phyloP scores from a whole-genome alignment of 1,140 invertebrate genomes.

The Oryctes rhinoceros region DNA sequence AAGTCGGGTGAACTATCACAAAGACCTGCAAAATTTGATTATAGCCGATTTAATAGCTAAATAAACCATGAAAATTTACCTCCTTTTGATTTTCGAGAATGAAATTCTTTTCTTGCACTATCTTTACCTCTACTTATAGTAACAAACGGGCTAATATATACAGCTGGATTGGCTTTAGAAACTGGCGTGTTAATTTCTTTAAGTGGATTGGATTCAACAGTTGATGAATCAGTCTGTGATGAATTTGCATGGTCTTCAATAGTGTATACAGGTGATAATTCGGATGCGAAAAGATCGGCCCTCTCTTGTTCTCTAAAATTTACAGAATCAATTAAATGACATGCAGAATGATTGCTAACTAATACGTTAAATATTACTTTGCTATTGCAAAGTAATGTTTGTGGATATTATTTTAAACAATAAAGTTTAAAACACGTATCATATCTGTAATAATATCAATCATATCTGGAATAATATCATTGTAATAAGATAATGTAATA shows the following conservation, averaged over 20 bases:
- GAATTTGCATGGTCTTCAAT: background rate
- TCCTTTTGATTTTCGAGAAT: conserved; percentile 43
- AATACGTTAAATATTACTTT: too few species aligned
- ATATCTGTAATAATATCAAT: background rate
- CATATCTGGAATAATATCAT: background rate
- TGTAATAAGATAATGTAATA: background rate
- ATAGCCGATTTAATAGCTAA: background rate
- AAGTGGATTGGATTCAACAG: background rate
- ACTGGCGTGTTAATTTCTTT: background rate
- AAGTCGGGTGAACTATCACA: conserved; percentile 28
- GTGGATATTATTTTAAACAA: background rate
- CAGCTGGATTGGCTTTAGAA: background rate
- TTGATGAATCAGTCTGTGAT: background rate
- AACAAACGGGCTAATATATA: conserved; percentile 58
- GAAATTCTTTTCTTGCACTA: conserved; percentile 52
- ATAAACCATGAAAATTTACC: conserved; percentile 6
- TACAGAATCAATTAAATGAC: too few species aligned
- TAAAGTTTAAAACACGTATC: background rate
- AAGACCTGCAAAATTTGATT: background rate
- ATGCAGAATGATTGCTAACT: too few species aligned
- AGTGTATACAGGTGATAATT: conserved; percentile 16
- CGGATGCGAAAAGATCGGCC: background rate
- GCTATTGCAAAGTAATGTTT: background rate
- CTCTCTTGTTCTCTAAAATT: background rate
- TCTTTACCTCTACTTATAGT: conserved; percentile 56